phyloP scores from a whole-genome alignment of 2,888 invertebrate species.

The Pharmacophagus antenor region DNA sequence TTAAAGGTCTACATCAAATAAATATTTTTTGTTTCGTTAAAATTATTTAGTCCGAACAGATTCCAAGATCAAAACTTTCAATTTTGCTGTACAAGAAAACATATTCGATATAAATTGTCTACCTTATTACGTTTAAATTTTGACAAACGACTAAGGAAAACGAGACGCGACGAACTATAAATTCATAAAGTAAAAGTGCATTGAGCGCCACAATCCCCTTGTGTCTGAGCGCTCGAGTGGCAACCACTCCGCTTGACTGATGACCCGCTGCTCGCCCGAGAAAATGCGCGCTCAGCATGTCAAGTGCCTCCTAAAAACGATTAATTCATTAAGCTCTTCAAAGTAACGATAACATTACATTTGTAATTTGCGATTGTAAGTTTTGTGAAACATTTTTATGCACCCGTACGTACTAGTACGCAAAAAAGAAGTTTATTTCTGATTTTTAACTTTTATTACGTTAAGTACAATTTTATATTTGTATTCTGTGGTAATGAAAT shows the following conservation, averaged over 20 bases:
- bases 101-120: not conserved
- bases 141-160: constrained; percentile 59
- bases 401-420: not conserved
- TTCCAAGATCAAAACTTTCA: no score
- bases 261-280: constrained; percentile 45
- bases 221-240: constrained; percentile 53
- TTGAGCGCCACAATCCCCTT: constrained; percentile 56
- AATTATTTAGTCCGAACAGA: no score
- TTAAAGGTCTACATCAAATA: no score
- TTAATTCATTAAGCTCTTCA: constrained; percentile 35
- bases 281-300: constrained; percentile 38
- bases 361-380: constrained; percentile 1
- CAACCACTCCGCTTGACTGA: constrained; percentile 45
- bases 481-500: no score
- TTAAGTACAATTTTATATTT: not conserved
- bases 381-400: constrained; percentile 8
- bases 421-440: not conserved
- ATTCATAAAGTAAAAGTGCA: constrained; percentile 58
- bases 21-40: no score
- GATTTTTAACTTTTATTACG: not conserved
- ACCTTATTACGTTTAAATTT: constrained; percentile 16
- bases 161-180: constrained; percentile 55
- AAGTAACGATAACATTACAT: constrained; percentile 7
- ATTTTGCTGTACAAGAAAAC: no score
- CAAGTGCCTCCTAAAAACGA: constrained; percentile 42